Conservation (phyloP, 2,113 vertebrate genomes). For the Perca fluviatilis region DNA sequence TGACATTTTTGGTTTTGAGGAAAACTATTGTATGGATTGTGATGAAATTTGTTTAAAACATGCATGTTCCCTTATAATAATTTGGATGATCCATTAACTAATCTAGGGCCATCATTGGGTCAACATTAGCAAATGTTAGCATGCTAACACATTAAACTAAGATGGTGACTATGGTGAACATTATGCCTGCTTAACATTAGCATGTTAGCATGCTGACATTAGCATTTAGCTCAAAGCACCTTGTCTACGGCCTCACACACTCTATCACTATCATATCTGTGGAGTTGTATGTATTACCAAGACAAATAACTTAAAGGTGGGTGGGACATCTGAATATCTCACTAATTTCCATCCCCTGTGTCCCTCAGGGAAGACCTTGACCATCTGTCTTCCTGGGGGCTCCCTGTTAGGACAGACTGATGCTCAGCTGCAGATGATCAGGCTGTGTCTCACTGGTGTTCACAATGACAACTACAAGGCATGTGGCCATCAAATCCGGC, state of each 20-base stretch:
- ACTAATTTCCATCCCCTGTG: constrained; percentile 11
- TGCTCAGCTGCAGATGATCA: constrained; percentile 3
- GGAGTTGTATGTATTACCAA: not conserved
- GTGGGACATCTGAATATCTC: constrained; percentile 5
- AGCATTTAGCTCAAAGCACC: too few species aligned
- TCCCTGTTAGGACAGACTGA: not conserved
- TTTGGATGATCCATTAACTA: not conserved
- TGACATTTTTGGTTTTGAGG: not conserved
- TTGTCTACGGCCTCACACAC: too few species aligned
- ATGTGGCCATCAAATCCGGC: constrained; percentile 40
- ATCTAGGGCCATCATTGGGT: not conserved
- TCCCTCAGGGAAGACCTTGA: constrained; percentile 33
- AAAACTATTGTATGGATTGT: not conserved
- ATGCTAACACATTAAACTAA: too few species aligned
- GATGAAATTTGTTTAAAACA: not conserved
- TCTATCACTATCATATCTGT: not conserved
- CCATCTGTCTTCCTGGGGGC: constrained; percentile 61
- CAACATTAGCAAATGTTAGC: not conserved
- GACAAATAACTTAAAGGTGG: constrained; percentile 1
- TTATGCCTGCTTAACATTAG: too few species aligned
- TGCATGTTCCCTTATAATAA: not conserved
- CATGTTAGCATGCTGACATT: too few species aligned
- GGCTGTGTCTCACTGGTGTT: constrained; percentile 7
- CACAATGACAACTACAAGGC: constrained; percentile 8
- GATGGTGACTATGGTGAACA: too few species aligned